Base-by-base conservation (phyloP, 1,140 invertebrate species). In the Sycobia sp. region DNA sequence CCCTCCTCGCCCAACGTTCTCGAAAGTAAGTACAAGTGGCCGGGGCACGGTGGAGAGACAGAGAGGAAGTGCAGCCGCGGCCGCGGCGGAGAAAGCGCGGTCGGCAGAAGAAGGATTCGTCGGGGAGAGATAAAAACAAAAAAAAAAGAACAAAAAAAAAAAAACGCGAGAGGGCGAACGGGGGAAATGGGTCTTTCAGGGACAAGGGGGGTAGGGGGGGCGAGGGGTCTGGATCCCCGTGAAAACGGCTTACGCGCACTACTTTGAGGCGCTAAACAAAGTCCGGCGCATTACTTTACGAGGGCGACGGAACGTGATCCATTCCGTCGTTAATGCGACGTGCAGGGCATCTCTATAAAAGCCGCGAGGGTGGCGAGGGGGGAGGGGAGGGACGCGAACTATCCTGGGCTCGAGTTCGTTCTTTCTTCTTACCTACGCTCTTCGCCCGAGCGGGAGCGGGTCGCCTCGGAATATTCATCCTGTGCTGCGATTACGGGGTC, bases 221-320 rank as follows among this genome's bases (percentile, higher is more conserved):
- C n/a, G n/a, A n/a, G n/a, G n/a, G n/a, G n/a, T n/a, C n/a, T n/a
- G n/a, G n/a, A n/a, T n/a, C n/a, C 34, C 39, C 38, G 62, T 60
- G 63, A 60, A 66, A 70, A 69, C 47, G 63, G 62, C 65, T 71
- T 74, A 68, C 67, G 67, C 69, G 61, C 65, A 69, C 67, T 71
- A 70, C 73, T 68, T 67, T 61, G 59, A 57, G 34, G 50, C 66
- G 62, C 72, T 72, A 71, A 77, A 74, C 71, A 72, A 77, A 73
- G 71, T 76, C 73, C 72, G 29, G 65, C 38, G 67, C 66, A 76
- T 75, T 76, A 71, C 69, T 76, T 76, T 76, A 76, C 75, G 75
- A 75, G 71, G 67, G 57, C 39, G 59, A 56, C 62, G 62, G 58
- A 53, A 76, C 72, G 74, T 76, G 72, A 76, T 73, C 73, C 73